Conservation (phyloP, 2,797 vertebrate genomes). For the Cephalopachus bancanus region DNA sequence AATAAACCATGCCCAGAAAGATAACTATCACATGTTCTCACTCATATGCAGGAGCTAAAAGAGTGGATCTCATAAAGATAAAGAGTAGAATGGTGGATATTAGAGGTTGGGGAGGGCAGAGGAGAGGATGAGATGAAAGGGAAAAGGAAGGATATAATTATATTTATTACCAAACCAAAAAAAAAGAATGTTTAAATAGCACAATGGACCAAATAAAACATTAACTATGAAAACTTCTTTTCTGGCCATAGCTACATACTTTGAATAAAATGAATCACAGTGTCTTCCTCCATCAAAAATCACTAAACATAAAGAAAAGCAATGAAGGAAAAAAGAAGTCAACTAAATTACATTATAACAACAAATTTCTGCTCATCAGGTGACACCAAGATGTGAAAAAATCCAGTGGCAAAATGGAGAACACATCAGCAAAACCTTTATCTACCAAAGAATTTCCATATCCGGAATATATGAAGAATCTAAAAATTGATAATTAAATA, state of each 20-base stretch:
- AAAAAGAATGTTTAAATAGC: not conserved
- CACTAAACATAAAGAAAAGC: not conserved
- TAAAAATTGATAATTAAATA: not conserved
- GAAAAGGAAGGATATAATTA: not conserved
- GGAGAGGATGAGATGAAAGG: not conserved
- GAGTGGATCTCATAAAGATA: not conserved
- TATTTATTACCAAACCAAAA: not conserved
- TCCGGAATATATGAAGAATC: not conserved
- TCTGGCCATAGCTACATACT: not conserved
- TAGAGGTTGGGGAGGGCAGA: not conserved
- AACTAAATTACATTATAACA: not conserved
- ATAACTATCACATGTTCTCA: not conserved
- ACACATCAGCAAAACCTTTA: not conserved
- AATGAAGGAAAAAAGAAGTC: not conserved
- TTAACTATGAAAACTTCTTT: not conserved
- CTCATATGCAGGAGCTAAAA: not conserved
- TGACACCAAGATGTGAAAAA: not conserved
- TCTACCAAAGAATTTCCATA: not conserved
- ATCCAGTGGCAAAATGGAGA: not conserved
- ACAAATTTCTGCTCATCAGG: conserved; percentile 10
- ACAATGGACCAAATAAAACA: not conserved
- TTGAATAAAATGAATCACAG: not conserved
- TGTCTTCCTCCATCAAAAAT: not conserved
- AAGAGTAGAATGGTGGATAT: not conserved
- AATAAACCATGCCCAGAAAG: not conserved